Conservation (phyloP, 1,140 invertebrate species). For the Microvelia longipes region DNA sequence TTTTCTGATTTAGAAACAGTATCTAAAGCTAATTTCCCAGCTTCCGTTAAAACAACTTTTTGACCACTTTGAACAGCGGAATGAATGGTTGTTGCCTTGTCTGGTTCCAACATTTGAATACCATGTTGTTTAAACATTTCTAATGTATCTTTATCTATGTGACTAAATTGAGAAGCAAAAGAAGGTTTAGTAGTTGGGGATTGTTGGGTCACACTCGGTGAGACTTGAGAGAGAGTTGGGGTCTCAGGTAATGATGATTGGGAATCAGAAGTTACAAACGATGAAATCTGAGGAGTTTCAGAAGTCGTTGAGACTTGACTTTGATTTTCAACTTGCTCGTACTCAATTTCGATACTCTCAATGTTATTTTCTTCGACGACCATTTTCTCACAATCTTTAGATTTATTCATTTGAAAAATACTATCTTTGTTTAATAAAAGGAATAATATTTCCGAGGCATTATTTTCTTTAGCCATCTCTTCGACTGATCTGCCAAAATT, state of each 20-base stretch:
- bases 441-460: conserved; percentile 37
- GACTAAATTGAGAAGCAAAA: too few species aligned
- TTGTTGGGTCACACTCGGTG: background rate
- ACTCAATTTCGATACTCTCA: too few species aligned
- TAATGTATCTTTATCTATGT: conserved; percentile 7
- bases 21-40: background rate
- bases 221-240: background rate
- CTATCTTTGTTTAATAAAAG: background rate
- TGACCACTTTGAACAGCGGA: conserved; percentile 65
- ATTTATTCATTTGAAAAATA: background rate
- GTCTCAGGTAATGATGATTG: background rate
- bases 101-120: conserved; percentile 58
- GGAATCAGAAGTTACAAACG: background rate
- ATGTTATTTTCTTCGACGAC: too few species aligned
- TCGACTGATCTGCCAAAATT: conserved; percentile 75
- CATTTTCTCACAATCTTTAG: background rate
- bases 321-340: too few species aligned
- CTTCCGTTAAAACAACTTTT: conserved; percentile 52
- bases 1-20: background rate
- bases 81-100: conserved; percentile 53
- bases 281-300: background rate
- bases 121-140: conserved; percentile 37
- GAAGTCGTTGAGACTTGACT: too few species aligned
- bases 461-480: conserved; percentile 53
- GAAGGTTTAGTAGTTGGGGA: too few species aligned